Evolutionary conservation across 2,888 invertebrate species (phyloP).

Genomic region (Diarsia dahlii): DNA sequence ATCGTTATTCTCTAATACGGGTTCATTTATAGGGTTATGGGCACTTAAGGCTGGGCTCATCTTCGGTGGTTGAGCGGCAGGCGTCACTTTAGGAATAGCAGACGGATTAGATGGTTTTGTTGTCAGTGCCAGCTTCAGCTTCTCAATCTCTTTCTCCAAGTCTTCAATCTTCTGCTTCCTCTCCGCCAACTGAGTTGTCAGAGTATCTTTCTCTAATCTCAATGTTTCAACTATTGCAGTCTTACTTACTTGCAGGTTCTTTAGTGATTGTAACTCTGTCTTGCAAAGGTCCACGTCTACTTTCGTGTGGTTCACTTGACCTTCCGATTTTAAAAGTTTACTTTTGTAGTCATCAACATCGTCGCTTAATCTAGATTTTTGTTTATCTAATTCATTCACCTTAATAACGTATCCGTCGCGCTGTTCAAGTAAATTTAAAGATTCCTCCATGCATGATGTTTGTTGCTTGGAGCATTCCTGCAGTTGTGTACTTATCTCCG

Average conservation of each 20-base stretch:
- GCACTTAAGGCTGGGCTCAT: slow-evolving; percentile 82
- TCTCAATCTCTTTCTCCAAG: slow-evolving; percentile 83
- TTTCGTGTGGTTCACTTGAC: slow-evolving; percentile 82
- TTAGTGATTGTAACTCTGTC: slow-evolving; percentile 86
- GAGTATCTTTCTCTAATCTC: slow-evolving; percentile 85
- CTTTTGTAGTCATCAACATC: slow-evolving; percentile 78
- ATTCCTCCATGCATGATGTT: slow-evolving; percentile 85
- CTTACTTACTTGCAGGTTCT: slow-evolving; percentile 87
- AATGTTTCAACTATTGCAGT: slow-evolving; percentile 85
- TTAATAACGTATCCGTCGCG: slow-evolving; percentile 82
- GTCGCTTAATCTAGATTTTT: slow-evolving; percentile 78
- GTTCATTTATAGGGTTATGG: slow-evolving; percentile 82
- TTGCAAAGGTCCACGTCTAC: slow-evolving; percentile 85
- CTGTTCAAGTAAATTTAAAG: slow-evolving; percentile 83
- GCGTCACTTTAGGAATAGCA: slow-evolving; percentile 80
- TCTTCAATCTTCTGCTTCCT: slow-evolving; percentile 84
- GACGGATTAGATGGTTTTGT: slow-evolving; percentile 80
- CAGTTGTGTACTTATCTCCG: slow-evolving; percentile 82
- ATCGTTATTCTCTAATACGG: slow-evolving; percentile 85
- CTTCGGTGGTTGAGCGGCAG: slow-evolving; percentile 84
- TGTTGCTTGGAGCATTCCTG: slow-evolving; percentile 86
- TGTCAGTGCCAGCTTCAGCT: slow-evolving; percentile 79
- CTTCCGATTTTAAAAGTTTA: slow-evolving; percentile 80
- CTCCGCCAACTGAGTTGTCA: slow-evolving; percentile 82
- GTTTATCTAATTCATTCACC: slow-evolving; percentile 81